Evolutionary conservation across 2,888 invertebrate species (phyloP).

Genomic region (Sarcophaga carnaria): DNA sequence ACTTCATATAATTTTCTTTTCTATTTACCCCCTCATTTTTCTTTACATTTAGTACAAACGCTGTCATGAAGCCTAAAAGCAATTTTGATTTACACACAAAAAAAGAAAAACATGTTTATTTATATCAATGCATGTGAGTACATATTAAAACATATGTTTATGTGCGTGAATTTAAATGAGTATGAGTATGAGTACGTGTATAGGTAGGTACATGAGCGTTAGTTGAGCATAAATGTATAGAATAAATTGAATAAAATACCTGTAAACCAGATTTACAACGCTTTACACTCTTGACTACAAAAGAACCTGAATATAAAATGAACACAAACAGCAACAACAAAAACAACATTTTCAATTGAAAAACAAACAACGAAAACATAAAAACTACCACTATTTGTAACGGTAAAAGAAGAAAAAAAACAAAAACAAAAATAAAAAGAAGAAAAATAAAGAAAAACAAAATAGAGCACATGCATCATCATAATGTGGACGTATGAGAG

Average conservation of each 20-base stretch:
- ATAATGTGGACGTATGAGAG: constrained; percentile 10
- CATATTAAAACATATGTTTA: constrained; percentile 5
- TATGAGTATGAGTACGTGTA: constrained; percentile 12
- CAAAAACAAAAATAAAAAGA: constrained; percentile 28
- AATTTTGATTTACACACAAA: constrained; percentile 58
- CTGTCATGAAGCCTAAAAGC: constrained; percentile 59
- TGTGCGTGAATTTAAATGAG: not conserved
- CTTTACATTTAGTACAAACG: constrained; percentile 42
- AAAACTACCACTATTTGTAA: constrained; percentile 49
- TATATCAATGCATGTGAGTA: not conserved
- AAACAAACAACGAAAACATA: constrained; percentile 53
- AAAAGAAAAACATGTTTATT: constrained; percentile 24
- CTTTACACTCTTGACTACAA: constrained; percentile 57
- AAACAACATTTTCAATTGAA: constrained; percentile 58
- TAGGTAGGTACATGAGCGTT: not conserved
- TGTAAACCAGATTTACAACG: constrained; percentile 67
- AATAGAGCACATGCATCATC: constrained; percentile 43
- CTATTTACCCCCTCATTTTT: not conserved
- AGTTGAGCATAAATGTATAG: constrained; percentile 27
- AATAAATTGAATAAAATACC: constrained; percentile 67
- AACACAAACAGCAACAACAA: constrained; percentile 37
- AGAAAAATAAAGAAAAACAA: constrained; percentile 22
- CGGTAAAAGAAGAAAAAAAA: constrained; percentile 30
- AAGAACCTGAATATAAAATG: constrained; percentile 55
- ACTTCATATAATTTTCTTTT: not conserved